phyloP scores from a whole-genome alignment of 2,888 invertebrate species.

The Eristalis arbustorum region DNA sequence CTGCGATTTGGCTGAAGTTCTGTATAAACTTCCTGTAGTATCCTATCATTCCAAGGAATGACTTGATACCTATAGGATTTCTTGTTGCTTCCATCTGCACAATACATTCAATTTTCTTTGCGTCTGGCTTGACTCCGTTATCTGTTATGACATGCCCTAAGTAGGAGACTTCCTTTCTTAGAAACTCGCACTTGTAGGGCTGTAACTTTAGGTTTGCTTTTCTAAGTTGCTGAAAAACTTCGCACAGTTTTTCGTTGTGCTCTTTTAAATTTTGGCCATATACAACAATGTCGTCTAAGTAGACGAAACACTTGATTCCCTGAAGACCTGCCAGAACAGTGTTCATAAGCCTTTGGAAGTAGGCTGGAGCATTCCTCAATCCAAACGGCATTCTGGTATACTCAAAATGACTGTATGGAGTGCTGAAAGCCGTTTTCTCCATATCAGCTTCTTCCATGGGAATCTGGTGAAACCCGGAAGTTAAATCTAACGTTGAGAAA shows the following conservation, averaged over 20 bases:
- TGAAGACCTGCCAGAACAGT: too few relatives aligned
- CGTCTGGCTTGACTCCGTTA: not conserved
- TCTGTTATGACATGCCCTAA: slow-evolving; percentile 1
- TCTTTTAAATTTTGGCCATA: not conserved
- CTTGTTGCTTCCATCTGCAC: not conserved
- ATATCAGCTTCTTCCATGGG: too few relatives aligned
- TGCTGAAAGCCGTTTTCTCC: too few relatives aligned
- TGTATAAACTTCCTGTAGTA: not conserved
- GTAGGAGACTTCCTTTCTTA: slow-evolving; percentile 2
- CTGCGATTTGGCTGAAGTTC: slow-evolving; percentile 10
- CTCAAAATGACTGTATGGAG: too few relatives aligned
- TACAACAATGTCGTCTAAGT: too few relatives aligned
- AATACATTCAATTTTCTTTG: not conserved
- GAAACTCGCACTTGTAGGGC: not conserved
- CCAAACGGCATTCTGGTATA: too few relatives aligned
- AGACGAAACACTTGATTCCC: too few relatives aligned
- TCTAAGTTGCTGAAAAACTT: not conserved
- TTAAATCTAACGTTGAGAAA: too few relatives aligned
- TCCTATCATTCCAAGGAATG: not conserved
- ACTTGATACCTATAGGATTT: not conserved
- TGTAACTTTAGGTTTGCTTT: slow-evolving; percentile 26
- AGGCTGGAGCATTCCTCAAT: too few relatives aligned
- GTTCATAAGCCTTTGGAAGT: too few relatives aligned
- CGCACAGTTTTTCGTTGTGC: not conserved
- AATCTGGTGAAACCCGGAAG: too few relatives aligned